A percentile compares a stretch with the other conserved stretches of the same genome.
Conservation (phyloP, 2,113 vertebrate species). For the Megaceryle maxima region DNA sequence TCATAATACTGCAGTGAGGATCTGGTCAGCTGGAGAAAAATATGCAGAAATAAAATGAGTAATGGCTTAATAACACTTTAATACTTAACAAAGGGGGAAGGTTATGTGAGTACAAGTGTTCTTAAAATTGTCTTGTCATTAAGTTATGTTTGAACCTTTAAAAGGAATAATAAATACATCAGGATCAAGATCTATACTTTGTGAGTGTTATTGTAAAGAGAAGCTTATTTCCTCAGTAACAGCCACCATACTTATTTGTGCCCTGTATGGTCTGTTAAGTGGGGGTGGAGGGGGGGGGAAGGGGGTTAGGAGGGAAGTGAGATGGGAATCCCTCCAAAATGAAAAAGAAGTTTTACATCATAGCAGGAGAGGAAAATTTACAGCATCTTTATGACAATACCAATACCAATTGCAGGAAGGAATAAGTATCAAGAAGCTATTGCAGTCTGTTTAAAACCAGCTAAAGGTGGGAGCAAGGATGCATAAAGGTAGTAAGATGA, state of each 20-base stretch:
- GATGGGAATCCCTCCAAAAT: not conserved
- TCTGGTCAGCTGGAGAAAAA: not conserved
- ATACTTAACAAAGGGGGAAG: not conserved
- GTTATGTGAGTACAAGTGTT: not conserved
- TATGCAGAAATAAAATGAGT: not conserved
- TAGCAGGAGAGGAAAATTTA: not conserved
- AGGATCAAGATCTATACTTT: not conserved
- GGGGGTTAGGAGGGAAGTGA: not conserved
- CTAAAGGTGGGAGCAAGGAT: not conserved
- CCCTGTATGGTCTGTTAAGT: not conserved
- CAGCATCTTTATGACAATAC: not conserved
- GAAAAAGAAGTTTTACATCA: not conserved
- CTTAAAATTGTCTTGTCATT: not conserved
- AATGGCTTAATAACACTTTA: not conserved
- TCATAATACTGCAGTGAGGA: not conserved
- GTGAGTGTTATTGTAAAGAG: not conserved
- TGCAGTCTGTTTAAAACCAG: not conserved
- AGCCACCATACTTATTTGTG: not conserved
- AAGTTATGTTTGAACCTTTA: not conserved
- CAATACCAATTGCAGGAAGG: not conserved
- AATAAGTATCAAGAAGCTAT: not conserved
- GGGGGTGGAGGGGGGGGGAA: fast-evolving
- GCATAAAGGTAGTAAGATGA: not conserved
- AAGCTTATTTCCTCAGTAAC: no score
- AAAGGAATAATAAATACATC: not conserved